Evolutionary conservation across 2,113 vertebrate genomes (phyloP).

Genomic region (Pandion haliaetus): DNA sequence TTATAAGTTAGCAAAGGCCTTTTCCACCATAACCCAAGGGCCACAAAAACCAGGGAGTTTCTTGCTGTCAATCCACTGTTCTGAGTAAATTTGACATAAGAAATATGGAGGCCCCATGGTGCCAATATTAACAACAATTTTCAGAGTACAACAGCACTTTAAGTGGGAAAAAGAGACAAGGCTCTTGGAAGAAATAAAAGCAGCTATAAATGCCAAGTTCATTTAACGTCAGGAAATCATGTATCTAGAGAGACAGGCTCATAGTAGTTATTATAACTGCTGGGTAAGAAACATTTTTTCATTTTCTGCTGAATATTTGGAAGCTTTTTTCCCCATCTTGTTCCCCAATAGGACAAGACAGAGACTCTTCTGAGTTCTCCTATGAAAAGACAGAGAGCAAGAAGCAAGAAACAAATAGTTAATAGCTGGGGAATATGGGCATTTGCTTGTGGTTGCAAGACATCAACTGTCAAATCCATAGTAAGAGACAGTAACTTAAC

Average conservation of each 20-base stretch:
- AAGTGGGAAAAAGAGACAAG: not conserved
- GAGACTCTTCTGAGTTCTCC: not conserved
- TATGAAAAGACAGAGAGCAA: not conserved
- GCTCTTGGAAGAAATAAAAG: constrained; percentile 9
- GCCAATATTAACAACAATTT: not conserved
- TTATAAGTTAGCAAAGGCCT: not conserved
- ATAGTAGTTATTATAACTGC: not conserved
- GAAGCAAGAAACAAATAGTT: not conserved
- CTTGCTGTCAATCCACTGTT: not conserved
- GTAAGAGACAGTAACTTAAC: not conserved
- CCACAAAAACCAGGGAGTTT: not conserved
- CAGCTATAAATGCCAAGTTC: constrained; percentile 13
- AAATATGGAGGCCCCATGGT: not conserved
- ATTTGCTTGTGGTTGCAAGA: not conserved
- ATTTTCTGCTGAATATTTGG: not conserved
- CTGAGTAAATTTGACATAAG: not conserved
- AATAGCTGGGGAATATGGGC: not conserved
- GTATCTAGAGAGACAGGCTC: not conserved
- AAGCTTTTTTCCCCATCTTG: not conserved
- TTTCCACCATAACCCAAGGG: not conserved
- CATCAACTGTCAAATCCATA: not conserved
- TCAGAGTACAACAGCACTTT: not conserved
- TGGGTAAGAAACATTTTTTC: not conserved
- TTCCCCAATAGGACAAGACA: not conserved
- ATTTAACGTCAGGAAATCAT: not conserved